Conservation (phyloP, 2,113 vertebrate genomes). For the Numenius arquata region DNA sequence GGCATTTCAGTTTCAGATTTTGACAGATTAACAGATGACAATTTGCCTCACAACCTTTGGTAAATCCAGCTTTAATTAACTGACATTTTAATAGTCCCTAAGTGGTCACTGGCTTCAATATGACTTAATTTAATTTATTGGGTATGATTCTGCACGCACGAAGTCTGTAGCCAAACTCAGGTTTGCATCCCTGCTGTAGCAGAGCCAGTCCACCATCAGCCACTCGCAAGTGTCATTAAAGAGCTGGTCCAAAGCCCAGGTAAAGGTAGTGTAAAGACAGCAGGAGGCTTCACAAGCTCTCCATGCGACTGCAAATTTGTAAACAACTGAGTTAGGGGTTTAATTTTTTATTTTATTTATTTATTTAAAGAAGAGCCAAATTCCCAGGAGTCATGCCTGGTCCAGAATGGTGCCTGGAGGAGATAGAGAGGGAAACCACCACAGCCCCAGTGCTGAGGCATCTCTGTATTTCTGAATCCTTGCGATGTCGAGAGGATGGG, state of each 20-base stretch:
- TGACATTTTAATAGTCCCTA: not conserved
- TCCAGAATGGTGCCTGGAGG: not conserved
- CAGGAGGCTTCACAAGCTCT: not conserved
- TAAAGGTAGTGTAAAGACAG: not conserved
- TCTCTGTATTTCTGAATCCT: not conserved
- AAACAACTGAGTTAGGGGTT: not conserved
- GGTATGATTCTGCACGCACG: not conserved
- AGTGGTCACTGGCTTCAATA: not conserved
- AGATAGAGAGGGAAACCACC: not conserved
- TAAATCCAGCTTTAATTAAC: constrained; percentile 29
- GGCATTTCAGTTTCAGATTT: not conserved
- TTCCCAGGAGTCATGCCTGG: not conserved
- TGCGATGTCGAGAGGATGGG: accelerated
- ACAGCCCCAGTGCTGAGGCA: no score
- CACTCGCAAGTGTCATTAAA: not conserved
- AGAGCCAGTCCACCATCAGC: not conserved
- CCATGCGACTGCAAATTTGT: not conserved
- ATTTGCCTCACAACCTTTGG: not conserved
- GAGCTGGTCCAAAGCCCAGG: not conserved
- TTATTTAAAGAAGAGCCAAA: not conserved
- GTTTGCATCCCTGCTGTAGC: not conserved
- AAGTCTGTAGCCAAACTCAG: not conserved
- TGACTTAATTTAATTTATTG: constrained; percentile 4
- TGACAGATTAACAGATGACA: not conserved
- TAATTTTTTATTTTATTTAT: not conserved